Conservation (phyloP, 2,888 invertebrate genomes). For the Coleophora deauratella region DNA sequence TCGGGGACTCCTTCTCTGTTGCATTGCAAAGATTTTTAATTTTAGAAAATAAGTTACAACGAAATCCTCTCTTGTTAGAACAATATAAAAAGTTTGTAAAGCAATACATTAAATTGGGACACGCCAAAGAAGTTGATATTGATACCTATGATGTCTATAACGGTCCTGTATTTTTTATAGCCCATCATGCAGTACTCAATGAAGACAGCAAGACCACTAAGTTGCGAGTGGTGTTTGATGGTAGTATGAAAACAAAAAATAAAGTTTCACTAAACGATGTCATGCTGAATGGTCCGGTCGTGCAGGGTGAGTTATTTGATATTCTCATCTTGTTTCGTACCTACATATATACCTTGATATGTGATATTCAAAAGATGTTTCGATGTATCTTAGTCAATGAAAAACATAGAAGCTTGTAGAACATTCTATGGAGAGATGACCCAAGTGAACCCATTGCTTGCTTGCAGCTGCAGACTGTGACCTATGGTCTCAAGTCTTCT, state of each 20-base stretch:
- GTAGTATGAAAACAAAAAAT: not conserved
- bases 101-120: conserved; percentile 10
- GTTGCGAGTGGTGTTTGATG: conserved; percentile 1
- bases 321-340: not conserved
- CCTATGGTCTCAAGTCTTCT: conserved; percentile 6
- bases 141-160: conserved; percentile 5
- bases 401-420: not conserved
- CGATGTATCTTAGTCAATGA: not conserved
- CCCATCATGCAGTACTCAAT: conserved; percentile 2
- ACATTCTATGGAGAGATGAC: conserved; percentile 4
- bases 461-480: conserved; percentile 1
- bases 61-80: conserved; percentile 5
- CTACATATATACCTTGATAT: not conserved
- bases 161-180: not conserved
- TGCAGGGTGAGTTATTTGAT: conserved; percentile 1
- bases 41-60: conserved; percentile 8
- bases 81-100: conserved; percentile 12
- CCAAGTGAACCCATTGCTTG: not conserved
- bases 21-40: conserved; percentile 12
- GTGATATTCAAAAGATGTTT: not conserved
- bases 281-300: conserved; percentile 1
- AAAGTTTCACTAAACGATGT: not conserved
- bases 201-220: not conserved
- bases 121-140: conserved; percentile 8
- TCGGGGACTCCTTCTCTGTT: conserved; percentile 13